Conservation (phyloP, 1,140 invertebrate species). For the Macrostomum lignano region DNA sequence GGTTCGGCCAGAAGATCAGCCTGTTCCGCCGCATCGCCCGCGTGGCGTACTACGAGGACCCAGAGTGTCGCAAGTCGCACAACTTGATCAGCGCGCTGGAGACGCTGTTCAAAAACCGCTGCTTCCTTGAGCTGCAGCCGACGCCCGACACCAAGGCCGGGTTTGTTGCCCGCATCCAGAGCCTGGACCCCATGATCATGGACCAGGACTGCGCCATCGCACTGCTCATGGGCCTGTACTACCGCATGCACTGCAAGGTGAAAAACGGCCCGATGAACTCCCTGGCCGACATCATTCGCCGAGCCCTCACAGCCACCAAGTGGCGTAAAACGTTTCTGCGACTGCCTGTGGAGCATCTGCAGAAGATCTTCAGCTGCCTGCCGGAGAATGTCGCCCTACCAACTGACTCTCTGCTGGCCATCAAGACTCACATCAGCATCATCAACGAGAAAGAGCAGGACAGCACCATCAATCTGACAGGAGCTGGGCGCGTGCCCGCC, state of each 20-base stretch:
- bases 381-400: too few species aligned
- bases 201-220: too few species aligned
- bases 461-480: too few species aligned
- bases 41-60: slow-evolving; percentile 1
- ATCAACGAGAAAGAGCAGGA: too few species aligned
- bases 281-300: background rate
- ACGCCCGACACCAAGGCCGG: background rate
- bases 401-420: too few species aligned
- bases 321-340: background rate
- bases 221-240: background rate
- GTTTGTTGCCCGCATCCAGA: background rate
- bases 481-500: too few species aligned
- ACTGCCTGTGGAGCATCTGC: background rate
- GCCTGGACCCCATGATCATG: too few species aligned
- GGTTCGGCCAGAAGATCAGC: background rate
- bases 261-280: background rate
- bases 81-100: background rate
- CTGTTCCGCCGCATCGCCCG: background rate
- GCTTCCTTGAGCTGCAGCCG: background rate
- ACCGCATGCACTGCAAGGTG: background rate
- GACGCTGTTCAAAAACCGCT: background rate
- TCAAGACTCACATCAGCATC: too few species aligned
- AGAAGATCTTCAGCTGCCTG: too few species aligned
- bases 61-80: background rate
- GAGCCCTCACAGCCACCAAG: background rate